A percentile compares a stretch with the other conserved stretches of the same genome.
Conservation (phyloP, 2,888 invertebrate genomes). For the Acrobeloides nanus region DNA sequence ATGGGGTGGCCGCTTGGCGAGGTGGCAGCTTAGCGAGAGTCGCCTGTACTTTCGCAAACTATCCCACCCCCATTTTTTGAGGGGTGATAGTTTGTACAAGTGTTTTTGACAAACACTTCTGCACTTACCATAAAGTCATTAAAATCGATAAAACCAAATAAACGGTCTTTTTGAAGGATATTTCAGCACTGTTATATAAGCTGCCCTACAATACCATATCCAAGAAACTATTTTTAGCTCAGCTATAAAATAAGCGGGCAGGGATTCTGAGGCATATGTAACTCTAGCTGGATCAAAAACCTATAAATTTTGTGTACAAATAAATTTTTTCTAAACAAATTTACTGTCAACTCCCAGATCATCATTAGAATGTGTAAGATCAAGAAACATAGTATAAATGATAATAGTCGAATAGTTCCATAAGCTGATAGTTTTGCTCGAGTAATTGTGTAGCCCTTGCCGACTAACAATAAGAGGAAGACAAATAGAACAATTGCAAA, state of each 20-base stretch:
- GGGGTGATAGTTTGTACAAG: no score
- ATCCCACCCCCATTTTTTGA: no score
- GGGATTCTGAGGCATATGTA: constrained; percentile 79
- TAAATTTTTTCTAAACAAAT: background rate
- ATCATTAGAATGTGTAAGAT: constrained; percentile 57
- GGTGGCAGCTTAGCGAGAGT: no score
- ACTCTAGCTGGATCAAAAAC: constrained; percentile 71
- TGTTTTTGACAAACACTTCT: no score
- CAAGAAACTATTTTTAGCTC: constrained; percentile 71
- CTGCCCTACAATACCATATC: constrained; percentile 69
- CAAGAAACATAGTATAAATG: constrained; percentile 72
- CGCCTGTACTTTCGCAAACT: no score
- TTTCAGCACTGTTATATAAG: constrained; percentile 71
- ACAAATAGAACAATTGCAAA: constrained; percentile 61
- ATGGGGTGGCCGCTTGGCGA: no score
- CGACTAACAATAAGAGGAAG: constrained; percentile 71
- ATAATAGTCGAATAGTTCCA: constrained; percentile 65
- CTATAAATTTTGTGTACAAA: constrained; percentile 1
- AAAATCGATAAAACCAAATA: constrained; percentile 75
- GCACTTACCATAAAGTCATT: constrained; percentile 71
- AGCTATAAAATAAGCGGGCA: constrained; percentile 76
- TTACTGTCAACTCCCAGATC: constrained; percentile 38
- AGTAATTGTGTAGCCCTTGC: constrained; percentile 83
- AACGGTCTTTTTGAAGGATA: constrained; percentile 76
- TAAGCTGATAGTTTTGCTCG: constrained; percentile 55